Evolutionary conservation across 1,140 invertebrate genomes (phyloP), one percentile per base, ranked within the genome.

Genomic region (Asobara japonica): DNA sequence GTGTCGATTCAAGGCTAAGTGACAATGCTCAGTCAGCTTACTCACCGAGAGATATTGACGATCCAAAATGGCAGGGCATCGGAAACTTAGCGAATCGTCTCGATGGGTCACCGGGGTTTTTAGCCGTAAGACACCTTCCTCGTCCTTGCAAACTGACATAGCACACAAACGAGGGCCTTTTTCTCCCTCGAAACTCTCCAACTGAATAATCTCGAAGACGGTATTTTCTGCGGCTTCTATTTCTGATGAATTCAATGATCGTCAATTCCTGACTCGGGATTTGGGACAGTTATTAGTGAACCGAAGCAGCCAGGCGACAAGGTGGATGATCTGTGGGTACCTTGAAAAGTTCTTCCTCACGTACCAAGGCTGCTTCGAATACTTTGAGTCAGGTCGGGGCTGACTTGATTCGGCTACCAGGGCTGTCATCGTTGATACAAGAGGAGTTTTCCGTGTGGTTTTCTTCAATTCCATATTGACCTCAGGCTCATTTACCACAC

Each of bases 401-500:
- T 33, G 31, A 33, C 10, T 10, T 6, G 5, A 10, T 6, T 33
- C 31, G 4, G 31, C 31, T 33, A 6, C 10, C 31, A 33, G 10
- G 4, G 31, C 10, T 6, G 31, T 33, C 31, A 33, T 33, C 10
- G 31, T 33, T 4, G 4, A 10, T 33, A 10, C 4, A 10, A 10
- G 4, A 33, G 4, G 10, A 33, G 5, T 33, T 33, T 33, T 33
- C 31, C 10, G 4, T 6, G 5, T 33, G 10, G 31, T 33, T 33
- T 45, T 45, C 16, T 45, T 45, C 8, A 13, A 31, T 87, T 87
- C 33, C 86, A 81, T 13, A 88, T 84, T 74, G 84, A 76, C 87
- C 16, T 79, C 16, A 4, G 3, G 3, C 16, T 45, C 41, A 45
- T 45, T n/a, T 3, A 45, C 41, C 3, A 13, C 5, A 16, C 74